phyloP scores from a whole-genome alignment of 2,888 invertebrate genomes.

The Hypomecis punctinalis region DNA sequence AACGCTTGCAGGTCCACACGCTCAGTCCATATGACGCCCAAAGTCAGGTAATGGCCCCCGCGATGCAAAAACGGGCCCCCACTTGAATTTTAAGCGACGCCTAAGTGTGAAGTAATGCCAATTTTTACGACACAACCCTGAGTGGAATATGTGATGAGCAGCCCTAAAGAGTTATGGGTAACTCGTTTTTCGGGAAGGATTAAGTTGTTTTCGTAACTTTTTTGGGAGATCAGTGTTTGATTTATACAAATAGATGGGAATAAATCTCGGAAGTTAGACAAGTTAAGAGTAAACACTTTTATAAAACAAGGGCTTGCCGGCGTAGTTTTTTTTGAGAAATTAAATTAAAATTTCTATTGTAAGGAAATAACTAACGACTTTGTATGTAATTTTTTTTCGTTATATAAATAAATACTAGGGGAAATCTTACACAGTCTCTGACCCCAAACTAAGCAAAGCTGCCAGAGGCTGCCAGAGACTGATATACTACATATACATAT shows the following conservation, averaged over 20 bases:
- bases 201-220: conserved; percentile 30
- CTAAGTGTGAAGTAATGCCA: conserved; percentile 79
- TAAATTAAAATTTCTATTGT: too few species aligned
- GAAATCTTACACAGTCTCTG: too few species aligned
- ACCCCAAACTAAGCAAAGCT: too few species aligned
- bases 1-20: background rate
- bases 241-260: background rate
- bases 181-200: conserved; percentile 36
- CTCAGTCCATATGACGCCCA: conserved; percentile 39
- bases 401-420: too few species aligned
- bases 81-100: conserved; percentile 69
- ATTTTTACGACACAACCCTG: conserved; percentile 72
- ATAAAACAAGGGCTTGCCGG: too few species aligned
- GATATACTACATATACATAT: too few species aligned
- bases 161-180: conserved; percentile 47
- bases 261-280: too few species aligned
- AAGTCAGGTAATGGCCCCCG: conserved; percentile 69
- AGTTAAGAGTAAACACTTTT: too few species aligned
- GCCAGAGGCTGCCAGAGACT: too few species aligned
- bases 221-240: conserved; percentile 26
- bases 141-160: conserved; percentile 64
- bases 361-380: too few species aligned
- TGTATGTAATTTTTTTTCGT: too few species aligned
- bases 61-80: conserved; percentile 69
- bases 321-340: too few species aligned